Evolutionary conservation across 2,797 vertebrate species (phyloP).

Genomic region (Galaxias olidus): DNA sequence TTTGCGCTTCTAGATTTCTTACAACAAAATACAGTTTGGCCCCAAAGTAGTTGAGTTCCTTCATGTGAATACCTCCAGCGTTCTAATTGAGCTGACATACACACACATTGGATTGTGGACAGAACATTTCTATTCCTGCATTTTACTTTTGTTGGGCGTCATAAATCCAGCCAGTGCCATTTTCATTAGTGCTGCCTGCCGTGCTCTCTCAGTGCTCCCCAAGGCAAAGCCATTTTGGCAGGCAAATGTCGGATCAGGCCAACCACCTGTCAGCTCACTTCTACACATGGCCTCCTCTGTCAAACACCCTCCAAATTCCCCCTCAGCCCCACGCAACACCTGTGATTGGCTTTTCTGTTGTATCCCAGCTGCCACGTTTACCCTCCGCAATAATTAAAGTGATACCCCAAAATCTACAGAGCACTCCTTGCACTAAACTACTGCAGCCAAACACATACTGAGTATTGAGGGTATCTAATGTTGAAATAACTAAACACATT

Average conservation of each 20-base stretch:
- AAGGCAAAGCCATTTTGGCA: slow-evolving; percentile 62
- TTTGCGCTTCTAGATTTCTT: no score
- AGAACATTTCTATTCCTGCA: slow-evolving; percentile 27
- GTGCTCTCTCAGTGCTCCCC: slow-evolving; percentile 49
- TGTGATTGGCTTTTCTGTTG: slow-evolving; percentile 60
- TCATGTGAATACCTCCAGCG: no score
- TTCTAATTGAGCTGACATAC: no score
- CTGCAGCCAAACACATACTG: slow-evolving; percentile 22
- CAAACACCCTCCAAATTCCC: slow-evolving; percentile 61
- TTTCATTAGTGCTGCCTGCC: slow-evolving; percentile 62
- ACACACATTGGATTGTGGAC: background rate
- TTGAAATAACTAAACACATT: slow-evolving; percentile 22
- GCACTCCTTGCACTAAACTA: slow-evolving; percentile 35
- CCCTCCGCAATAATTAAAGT: slow-evolving; percentile 68
- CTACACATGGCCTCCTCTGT: slow-evolving; percentile 65
- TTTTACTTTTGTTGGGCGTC: slow-evolving; percentile 32
- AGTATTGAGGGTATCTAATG: slow-evolving; percentile 23
- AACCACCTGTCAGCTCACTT: slow-evolving; percentile 72
- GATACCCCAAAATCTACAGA: slow-evolving; percentile 53
- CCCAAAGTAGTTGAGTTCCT: no score
- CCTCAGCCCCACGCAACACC: slow-evolving; percentile 59
- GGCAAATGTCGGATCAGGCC: slow-evolving; percentile 56
- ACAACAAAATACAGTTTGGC: no score
- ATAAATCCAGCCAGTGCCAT: slow-evolving; percentile 46
- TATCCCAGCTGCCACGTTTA: slow-evolving; percentile 68